Percentiles rank a stretch among this genome's conserved stretches.
Evolutionary conservation across 2,113 vertebrate genomes (phyloP).

Genomic region (Takifugu flavidus): DNA sequence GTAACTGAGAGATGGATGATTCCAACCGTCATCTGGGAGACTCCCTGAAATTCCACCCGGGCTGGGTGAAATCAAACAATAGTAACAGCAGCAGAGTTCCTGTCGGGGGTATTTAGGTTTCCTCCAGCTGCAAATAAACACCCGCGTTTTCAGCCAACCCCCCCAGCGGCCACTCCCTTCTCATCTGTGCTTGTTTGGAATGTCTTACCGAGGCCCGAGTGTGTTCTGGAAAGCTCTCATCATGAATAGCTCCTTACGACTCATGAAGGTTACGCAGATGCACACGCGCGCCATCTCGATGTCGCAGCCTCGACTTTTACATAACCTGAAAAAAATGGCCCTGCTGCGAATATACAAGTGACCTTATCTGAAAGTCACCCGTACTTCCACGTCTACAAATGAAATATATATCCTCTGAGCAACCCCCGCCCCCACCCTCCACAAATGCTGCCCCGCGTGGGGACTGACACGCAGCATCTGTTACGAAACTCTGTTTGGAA

Average conservation of each 20-base stretch:
- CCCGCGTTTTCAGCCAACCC: constrained; percentile 19
- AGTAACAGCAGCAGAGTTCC: background rate
- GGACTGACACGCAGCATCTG: constrained; percentile 43
- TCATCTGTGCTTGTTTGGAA: constrained; percentile 41
- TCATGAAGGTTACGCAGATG: background rate
- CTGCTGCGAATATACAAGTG: too few relatives aligned
- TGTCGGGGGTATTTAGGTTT: constrained; percentile 1
- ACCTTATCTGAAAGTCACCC: too few relatives aligned
- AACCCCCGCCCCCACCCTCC: background rate
- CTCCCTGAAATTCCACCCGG: background rate
- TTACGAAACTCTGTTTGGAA: constrained; percentile 38
- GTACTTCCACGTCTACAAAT: too few relatives aligned
- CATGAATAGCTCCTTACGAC: constrained; percentile 33
- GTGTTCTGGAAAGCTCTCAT: constrained; percentile 23
- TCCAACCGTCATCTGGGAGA: background rate
- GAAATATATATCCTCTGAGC: background rate
- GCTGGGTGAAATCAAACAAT: constrained; percentile 14
- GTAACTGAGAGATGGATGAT: constrained; percentile 1
- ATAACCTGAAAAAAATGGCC: too few relatives aligned
- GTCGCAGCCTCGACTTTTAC: too few relatives aligned
- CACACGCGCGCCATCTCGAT: too few relatives aligned
- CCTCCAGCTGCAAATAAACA: constrained; percentile 9
- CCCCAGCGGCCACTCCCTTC: constrained; percentile 50
- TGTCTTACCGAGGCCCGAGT: constrained; percentile 38
- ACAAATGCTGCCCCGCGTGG: constrained; percentile 2